phyloP scores from a whole-genome alignment of 2,888 invertebrate species.

The Lordiphosa andalusiaca region DNA sequence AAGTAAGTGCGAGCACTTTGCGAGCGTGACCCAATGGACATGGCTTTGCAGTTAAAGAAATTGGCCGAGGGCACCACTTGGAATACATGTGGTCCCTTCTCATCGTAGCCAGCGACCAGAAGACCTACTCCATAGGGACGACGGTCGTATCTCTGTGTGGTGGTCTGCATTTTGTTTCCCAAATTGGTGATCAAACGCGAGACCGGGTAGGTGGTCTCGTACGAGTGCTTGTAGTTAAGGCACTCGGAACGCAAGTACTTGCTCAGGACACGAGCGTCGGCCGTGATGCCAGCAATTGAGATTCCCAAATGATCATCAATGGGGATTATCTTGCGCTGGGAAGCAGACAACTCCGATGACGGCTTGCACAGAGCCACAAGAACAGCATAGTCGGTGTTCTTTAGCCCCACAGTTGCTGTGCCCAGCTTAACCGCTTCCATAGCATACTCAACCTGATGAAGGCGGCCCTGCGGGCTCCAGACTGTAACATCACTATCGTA shows the following conservation, averaged over 20 bases:
- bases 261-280: conserved; percentile 96
- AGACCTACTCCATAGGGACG: conserved; percentile 98
- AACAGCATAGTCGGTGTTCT: conserved; percentile 95
- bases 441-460: conserved; percentile 98
- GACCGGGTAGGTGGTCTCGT: conserved; percentile 91
- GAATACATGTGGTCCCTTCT: conserved; percentile 95
- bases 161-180: conserved; percentile 97
- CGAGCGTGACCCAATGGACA: conserved; percentile 98
- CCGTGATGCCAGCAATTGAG: conserved; percentile 97
- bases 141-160: conserved; percentile 98
- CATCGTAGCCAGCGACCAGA: conserved; percentile 97
- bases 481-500: conserved; percentile 99
- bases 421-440: conserved; percentile 97
- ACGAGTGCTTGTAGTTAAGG: conserved; percentile 94
- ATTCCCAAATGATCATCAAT: conserved; percentile 98
- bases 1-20: conserved; percentile 99
- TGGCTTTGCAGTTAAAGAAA: conserved; percentile 97
- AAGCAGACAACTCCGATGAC: conserved; percentile 96
- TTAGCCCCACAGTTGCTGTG: conserved; percentile 89
- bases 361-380: conserved; percentile 97
- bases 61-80: conserved; percentile 99
- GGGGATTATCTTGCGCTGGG: conserved; percentile 97
- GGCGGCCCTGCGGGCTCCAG: conserved; percentile 98
- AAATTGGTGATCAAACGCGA: conserved; percentile 91
- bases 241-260: conserved; percentile 98